These are phyloP conservation scores for Anser cygnoides DNA, from an alignment of 2,113 vertebrate genomes.

Conservation along the genomic window DNA sequence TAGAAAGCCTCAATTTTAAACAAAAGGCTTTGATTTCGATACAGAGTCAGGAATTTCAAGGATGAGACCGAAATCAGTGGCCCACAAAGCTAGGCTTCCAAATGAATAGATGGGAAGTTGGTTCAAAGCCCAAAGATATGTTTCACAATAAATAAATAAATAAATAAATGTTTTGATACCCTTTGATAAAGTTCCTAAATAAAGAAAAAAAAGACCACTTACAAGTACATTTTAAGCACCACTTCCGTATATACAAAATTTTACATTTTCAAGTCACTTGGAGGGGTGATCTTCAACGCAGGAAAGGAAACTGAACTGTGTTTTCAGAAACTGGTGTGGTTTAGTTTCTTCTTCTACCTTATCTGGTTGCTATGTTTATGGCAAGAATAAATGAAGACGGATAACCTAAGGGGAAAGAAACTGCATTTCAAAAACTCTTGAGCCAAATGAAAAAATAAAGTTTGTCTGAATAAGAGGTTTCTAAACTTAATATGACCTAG, in stretches of 20 bases:
- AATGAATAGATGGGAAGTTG: neutral
- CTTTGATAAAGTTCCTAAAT: neutral
- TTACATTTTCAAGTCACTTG: neutral
- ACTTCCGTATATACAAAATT: neutral
- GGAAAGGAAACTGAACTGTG: neutral
- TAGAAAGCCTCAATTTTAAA: neutral
- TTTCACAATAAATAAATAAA: neutral
- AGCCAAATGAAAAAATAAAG: neutral
- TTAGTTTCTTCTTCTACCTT: neutral
- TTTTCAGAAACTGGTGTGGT: neutral
- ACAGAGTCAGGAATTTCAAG: neutral
- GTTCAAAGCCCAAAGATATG: neutral
- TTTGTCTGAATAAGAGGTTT: conserved; percentile 43
- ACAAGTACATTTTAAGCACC: neutral
- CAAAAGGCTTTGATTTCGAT: neutral
- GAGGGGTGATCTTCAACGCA: neutral
- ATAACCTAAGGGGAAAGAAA: conserved; percentile 17
- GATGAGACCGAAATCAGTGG: neutral
- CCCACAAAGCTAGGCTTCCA: neutral
- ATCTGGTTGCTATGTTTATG: neutral
- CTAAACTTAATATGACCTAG: conserved; percentile 75
- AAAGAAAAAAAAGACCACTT: neutral
- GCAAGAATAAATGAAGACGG: conserved; percentile 35
- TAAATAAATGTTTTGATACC: neutral
- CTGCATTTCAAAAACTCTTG: conserved; percentile 48